Percentiles rank a stretch among this genome's conserved stretches.
phyloP scores from a whole-genome alignment of 2,888 invertebrate genomes.

The Volucella inflata region DNA sequence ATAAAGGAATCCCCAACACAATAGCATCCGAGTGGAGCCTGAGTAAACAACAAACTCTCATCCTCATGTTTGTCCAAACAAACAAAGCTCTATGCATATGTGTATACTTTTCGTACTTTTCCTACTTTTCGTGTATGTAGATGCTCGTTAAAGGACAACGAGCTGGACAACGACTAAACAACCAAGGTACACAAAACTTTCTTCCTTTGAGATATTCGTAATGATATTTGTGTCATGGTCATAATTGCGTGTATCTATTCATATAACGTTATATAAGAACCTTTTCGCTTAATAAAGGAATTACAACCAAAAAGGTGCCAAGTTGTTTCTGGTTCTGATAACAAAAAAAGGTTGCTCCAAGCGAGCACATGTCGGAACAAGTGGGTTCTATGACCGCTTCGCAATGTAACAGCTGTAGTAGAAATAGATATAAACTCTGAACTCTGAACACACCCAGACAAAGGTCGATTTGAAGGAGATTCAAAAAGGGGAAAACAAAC shows the following conservation, averaged over 20 bases:
- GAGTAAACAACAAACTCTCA: conserved; percentile 4
- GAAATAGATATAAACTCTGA: too few species aligned
- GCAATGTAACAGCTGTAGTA: too few species aligned
- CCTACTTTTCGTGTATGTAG: too few species aligned
- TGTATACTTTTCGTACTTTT: too few species aligned
- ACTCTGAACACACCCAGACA: neutral
- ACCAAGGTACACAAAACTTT: neutral
- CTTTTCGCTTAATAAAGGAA: conserved; percentile 3
- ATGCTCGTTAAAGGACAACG: too few species aligned
- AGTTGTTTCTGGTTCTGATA: neutral
- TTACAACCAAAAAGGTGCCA: conserved; percentile 10
- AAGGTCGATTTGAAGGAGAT: conserved; percentile 14
- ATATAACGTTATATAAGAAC: neutral
- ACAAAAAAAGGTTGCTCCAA: conserved; percentile 12
- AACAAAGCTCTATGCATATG: conserved; percentile 6
- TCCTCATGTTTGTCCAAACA: neutral
- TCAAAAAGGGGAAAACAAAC: neutral
- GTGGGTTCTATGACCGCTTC: too few species aligned
- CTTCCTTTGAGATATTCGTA: neutral
- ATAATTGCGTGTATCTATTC: neutral
- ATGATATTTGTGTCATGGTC: conserved; percentile 37
- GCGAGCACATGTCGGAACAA: neutral
- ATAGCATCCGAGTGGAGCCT: conserved; percentile 7
- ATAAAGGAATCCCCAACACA: conserved; percentile 18
- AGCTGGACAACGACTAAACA: neutral